A percentile compares a stretch with the other conserved stretches of the same genome.
phyloP scores from a whole-genome alignment of 2,113 vertebrate genomes.

The Corvus moneduloides region DNA sequence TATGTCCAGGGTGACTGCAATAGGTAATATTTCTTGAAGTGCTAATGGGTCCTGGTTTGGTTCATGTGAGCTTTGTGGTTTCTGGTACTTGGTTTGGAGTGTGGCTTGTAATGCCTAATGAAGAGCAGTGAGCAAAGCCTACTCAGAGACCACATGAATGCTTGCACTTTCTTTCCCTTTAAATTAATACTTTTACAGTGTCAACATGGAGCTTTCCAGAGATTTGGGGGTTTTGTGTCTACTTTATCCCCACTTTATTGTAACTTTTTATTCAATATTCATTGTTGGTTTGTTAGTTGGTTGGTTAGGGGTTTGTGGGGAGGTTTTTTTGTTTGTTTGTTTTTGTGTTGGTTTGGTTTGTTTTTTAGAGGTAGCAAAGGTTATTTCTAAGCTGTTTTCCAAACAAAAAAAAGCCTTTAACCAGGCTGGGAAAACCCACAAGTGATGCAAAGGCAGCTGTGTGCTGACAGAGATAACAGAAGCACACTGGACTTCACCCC shows the following conservation, averaged over 20 bases:
- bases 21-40: background rate
- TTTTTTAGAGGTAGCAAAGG: background rate
- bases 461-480: background rate
- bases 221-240: fast-evolving
- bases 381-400: background rate
- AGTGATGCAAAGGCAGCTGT: background rate
- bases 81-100: background rate
- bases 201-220: background rate
- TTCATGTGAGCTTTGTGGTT: background rate
- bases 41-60: background rate
- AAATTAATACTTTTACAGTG: background rate
- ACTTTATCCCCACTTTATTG: background rate
- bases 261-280: background rate
- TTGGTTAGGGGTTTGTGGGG: background rate
- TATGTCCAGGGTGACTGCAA: background rate
- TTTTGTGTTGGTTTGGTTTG: background rate
- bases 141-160: background rate
- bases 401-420: background rate
- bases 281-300: background rate
- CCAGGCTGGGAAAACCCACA: background rate
- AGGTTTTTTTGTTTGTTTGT: too few relatives aligned
- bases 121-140: background rate
- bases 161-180: background rate
- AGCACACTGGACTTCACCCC: background rate
- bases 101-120: background rate